Conservation (phyloP, 2,888 invertebrate species). For the Alcis repandata region DNA sequence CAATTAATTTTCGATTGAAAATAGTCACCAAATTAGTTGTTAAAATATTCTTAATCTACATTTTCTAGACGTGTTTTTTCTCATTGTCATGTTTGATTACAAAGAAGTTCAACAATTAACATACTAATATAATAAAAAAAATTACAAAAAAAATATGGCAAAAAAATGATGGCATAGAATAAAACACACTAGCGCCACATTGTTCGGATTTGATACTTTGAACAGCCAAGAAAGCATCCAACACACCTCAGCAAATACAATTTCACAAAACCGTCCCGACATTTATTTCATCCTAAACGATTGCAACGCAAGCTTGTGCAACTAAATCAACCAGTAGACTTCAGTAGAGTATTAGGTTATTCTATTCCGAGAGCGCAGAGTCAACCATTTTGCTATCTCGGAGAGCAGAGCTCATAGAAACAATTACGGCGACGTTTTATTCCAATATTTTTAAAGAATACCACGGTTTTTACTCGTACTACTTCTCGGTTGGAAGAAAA, state of each 20-base stretch:
- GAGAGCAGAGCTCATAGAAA: slow-evolving; percentile 55
- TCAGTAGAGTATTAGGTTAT: slow-evolving; percentile 50
- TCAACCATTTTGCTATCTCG: slow-evolving; percentile 55
- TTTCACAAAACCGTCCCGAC: background rate
- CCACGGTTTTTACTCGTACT: slow-evolving; percentile 18
- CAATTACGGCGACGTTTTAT: slow-evolving; percentile 59
- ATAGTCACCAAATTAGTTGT: too few relatives aligned
- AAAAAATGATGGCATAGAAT: too few relatives aligned
- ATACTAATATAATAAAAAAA: too few relatives aligned
- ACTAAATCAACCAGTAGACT: slow-evolving; percentile 42
- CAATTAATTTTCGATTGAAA: too few relatives aligned
- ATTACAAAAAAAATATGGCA: too few relatives aligned
- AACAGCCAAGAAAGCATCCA: background rate
- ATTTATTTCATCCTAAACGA: slow-evolving; percentile 15
- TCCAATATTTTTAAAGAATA: slow-evolving; percentile 48
- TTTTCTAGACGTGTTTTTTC: too few relatives aligned
- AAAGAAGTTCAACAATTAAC: too few relatives aligned
- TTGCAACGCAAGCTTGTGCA: slow-evolving; percentile 40
- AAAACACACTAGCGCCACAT: too few relatives aligned
- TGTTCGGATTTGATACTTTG: background rate
- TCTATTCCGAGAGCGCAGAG: slow-evolving; percentile 51
- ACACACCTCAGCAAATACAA: background rate
- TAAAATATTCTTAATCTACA: too few relatives aligned
- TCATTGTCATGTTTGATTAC: too few relatives aligned
- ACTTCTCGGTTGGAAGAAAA: slow-evolving; percentile 11